Percentiles rank a stretch among this genome's conserved stretches.
Conservation (phyloP, 1,140 invertebrate species). For the Sinella curviseta region DNA sequence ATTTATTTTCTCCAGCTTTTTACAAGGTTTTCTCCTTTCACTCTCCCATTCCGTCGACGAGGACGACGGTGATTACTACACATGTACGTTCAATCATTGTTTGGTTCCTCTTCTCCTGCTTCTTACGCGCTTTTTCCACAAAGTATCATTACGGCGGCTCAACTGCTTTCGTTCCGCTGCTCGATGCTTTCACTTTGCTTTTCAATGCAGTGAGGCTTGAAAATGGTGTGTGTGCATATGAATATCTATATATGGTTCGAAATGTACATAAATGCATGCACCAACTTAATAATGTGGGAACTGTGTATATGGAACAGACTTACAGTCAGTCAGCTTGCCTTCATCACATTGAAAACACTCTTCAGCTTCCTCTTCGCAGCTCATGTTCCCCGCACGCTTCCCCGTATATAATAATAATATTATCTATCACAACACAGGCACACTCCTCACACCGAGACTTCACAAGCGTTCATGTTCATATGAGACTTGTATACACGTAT, state of each 20-base stretch:
- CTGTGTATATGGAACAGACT: neutral
- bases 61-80: constrained; percentile 18
- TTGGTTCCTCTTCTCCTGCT: neutral
- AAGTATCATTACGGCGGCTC: constrained; percentile 16
- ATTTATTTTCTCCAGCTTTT: too few species aligned
- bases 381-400: neutral
- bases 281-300: too few species aligned
- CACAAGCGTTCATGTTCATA: too few species aligned
- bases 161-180: neutral
- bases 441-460: too few species aligned
- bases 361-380: neutral
- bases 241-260: too few species aligned
- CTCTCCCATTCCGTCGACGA: too few species aligned
- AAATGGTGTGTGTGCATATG: constrained; percentile 13
- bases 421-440: neutral
- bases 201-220: constrained; percentile 4
- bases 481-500: too few species aligned
- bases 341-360: neutral
- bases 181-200: constrained; percentile 5
- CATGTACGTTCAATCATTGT: constrained; percentile 8
- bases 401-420: neutral
- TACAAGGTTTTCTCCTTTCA: too few species aligned
- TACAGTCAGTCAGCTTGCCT: neutral
- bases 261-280: too few species aligned
- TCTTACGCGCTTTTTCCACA: neutral